Percentiles rank a stretch among this genome's conserved stretches.
Conservation (phyloP, 2,888 invertebrate genomes). For the Aphrophora alni region DNA sequence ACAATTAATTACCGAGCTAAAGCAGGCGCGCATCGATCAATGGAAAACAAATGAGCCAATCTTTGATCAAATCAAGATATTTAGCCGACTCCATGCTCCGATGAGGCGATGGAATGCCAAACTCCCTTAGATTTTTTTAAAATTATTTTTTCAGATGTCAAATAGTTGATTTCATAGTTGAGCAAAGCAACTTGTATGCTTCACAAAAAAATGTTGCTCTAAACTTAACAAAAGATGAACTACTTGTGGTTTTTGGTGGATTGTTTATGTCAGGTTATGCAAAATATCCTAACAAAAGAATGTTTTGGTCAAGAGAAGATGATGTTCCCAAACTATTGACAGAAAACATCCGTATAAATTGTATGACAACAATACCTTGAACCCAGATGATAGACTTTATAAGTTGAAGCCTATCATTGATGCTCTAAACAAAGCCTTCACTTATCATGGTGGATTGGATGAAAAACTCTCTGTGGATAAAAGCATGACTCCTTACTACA, state of each 20-base stretch:
- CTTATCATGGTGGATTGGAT: neutral
- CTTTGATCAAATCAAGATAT: neutral
- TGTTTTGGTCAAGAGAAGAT: slow-evolving; percentile 27
- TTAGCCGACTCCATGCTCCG: slow-evolving; percentile 18
- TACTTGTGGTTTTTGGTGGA: slow-evolving; percentile 25
- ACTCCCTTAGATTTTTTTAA: slow-evolving; percentile 28
- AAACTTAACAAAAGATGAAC: slow-evolving; percentile 30
- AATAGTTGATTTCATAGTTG: slow-evolving; percentile 12
- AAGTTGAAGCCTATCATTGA: too few species aligned
- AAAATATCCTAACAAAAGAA: slow-evolving; percentile 29
- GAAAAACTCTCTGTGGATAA: neutral
- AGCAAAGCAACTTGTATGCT: slow-evolving; percentile 32
- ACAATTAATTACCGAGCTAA: slow-evolving; percentile 13
- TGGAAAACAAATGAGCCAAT: slow-evolving; percentile 21
- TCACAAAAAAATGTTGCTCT: slow-evolving; percentile 29
- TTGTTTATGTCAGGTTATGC: slow-evolving; percentile 34
- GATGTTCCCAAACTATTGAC: slow-evolving; percentile 24
- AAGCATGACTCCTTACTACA: slow-evolving; percentile 31
- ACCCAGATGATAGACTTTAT: neutral
- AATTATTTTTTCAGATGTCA: neutral
- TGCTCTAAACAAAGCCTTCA: neutral
- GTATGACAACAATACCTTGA: slow-evolving; percentile 21
- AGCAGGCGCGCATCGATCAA: slow-evolving; percentile 23
- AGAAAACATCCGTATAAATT: slow-evolving; percentile 24
- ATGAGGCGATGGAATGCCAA: slow-evolving; percentile 32